Evolutionary conservation across 1,140 invertebrate species (phyloP), one percentile per base, ranked within the genome.

Genomic region (Rhyacophila brunnea): DNA sequence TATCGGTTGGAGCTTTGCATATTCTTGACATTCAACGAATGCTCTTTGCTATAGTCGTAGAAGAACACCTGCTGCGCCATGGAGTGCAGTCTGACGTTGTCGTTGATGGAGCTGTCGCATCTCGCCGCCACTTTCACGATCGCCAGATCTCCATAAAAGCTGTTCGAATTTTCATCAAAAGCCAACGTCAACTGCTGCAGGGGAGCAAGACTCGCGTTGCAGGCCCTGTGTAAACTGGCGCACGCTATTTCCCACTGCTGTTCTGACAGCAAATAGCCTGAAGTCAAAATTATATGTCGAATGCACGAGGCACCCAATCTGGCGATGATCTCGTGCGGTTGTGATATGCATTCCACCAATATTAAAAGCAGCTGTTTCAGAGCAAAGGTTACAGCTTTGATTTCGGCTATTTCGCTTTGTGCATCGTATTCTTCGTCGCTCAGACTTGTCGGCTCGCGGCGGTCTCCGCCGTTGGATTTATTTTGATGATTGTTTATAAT

Each of bases 111-210:
- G 66, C 88, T 91, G 69, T 96, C 93, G 59, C 88, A 85, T 20
- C 93, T 81, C 0, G 93, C 93, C 1, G 93, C 93, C 1, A 96
- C 92, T 81, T 95, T 95, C 0, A 97, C 92, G 58, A 93, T 92
- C 2, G 92, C 92, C 54, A 91, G 78, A 71, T 96, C 93, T 1
- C 93, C 93, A 74, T 95, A 95, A 72, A 96, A 96, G 65, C 91
- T 95, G 64, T 94, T 91, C 0, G 92, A 95, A 65, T 93, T 87
- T 60, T 88, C 84, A 65, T 91, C 88, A 69, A 95, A 96, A 3
- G 91, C 91, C 66, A 88, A 84, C 23, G 91, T 93, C 14, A 97
- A 74, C 74, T 94, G 92, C 45, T 90, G 86, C 14, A 95, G 71
- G 28, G 91, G 89, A 51, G 89, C 87, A 7, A 95, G 83, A 14